Evolutionary conservation across 1,140 invertebrate genomes (phyloP), one percentile per base, ranked within the genome.

Genomic region (Apolygus lucorum): DNA sequence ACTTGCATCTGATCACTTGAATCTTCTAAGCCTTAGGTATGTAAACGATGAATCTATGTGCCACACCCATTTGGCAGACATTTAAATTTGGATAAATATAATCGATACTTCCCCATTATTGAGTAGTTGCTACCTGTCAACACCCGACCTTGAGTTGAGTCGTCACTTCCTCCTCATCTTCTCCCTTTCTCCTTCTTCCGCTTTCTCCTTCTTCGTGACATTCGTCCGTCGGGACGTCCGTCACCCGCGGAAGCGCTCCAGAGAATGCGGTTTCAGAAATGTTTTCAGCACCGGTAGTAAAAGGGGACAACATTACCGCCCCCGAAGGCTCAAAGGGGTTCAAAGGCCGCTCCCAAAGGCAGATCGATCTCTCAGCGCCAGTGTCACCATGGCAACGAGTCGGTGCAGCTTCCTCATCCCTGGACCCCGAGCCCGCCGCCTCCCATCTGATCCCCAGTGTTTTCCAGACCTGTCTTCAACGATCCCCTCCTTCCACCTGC

Each of bases 351-450:
- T 59, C 54, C 54, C 54, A 59, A 59, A 59, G 54, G 63, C 27
- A 27, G 63, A 64, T n/a, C 63, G 54, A 52, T 68, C 70, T 52
- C 62, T 67, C 28, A 63, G 68, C 27, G 65, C 25, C 27, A 63
- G 29, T 34, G 68, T 69, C 17, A 34, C 64, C 17, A 67, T 28
- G 49, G 71, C 13, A 54, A 42, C 54, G 54, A 59, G 54, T 59
- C 54, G 22, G 54, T 59, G 54, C 54, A 59, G 54, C 22, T 17
- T 59, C 54, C 54, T 59, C 54, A 8, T 11, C 8, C 34, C 8
- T 8, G 54, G 8, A 13, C 22, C 54, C 22, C 54, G 8, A 14
- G 4, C 4, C 22, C 34, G 34, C 34, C 4, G 34, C 34, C 34
- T 8, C 34, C 34, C 34, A 42, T 42, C 34, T 17, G 4, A 17